Percentiles rank a stretch among this genome's conserved stretches.
Evolutionary conservation across 1,140 invertebrate species (phyloP).

Genomic region (Danaus melanippus): DNA sequence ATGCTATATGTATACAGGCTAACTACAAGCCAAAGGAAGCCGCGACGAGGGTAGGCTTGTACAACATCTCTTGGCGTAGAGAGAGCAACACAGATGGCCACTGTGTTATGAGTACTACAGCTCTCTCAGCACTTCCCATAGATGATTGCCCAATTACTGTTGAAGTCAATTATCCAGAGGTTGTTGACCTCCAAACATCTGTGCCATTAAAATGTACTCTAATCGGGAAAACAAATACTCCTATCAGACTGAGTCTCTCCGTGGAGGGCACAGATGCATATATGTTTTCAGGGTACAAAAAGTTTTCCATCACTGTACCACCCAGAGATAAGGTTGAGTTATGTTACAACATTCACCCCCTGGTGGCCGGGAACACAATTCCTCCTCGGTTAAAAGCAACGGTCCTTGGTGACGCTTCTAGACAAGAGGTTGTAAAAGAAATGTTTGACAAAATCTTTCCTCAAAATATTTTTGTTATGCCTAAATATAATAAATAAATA

Average conservation of each 20-base stretch:
- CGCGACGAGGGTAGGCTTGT: constrained; percentile 77
- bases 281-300: constrained; percentile 93
- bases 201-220: constrained; percentile 81
- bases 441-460: constrained; percentile 65
- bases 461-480: constrained; percentile 69
- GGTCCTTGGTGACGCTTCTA: constrained; percentile 65
- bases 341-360: constrained; percentile 82
- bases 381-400: constrained; percentile 78
- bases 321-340: constrained; percentile 75
- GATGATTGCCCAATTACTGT: constrained; percentile 81
- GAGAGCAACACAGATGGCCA: constrained; percentile 52
- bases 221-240: constrained; percentile 79
- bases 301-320: constrained; percentile 80
- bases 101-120: constrained; percentile 58
- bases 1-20: constrained; percentile 62
- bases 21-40: constrained; percentile 68
- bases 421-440: constrained; percentile 51
- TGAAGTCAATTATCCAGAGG: constrained; percentile 80
- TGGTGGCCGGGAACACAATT: constrained; percentile 79
- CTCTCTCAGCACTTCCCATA: constrained; percentile 74
- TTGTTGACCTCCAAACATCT: constrained; percentile 81
- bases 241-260: constrained; percentile 81
- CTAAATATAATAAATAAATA: constrained; percentile 64
- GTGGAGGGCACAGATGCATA: constrained; percentile 90
- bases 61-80: constrained; percentile 84